Base-by-base conservation (phyloP, 1,140 invertebrate genomes). In the Drosophila takahashii region DNA sequence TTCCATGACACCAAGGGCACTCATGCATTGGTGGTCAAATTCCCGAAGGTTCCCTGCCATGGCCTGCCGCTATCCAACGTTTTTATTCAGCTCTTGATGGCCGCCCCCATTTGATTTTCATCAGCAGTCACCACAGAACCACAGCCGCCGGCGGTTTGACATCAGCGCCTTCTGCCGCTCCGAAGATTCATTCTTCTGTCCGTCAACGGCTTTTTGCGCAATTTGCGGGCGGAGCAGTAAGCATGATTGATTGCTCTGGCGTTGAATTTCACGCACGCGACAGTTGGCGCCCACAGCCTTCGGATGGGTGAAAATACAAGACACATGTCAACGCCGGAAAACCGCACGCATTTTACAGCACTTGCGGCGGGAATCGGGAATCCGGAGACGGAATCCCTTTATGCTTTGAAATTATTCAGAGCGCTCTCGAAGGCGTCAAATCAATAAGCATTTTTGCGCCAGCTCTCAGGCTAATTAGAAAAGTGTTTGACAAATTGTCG, bases 171-270 rank as follows among this genome's bases (percentile, higher is more conserved):
- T 51, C 39, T 48, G 73, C 41, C 66, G 34, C 52, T 44, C 39
- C 37, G 36, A 32, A 36, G 65, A 59, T 65, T 79, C 77, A 57
- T 56, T 51, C 54, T 53, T 39, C 44, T 76, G 72, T 66, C 59
- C 57, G 71, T 58, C 65, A 41, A 50, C 70, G 50, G 45, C 76
- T 84, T 84, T 85, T 85, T 75, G 50, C 54, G 67, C 61, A 77
- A 69, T 74, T 77, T 74, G 61, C 48, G 65, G 70, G 66, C 32
- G 60, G 36, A 57, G 50, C 72, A 67, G 76, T 87, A 87, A 67
- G 78, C 83, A 87, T 86, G 81, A 86, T 86, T 86, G 81, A 86
- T 86, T 87, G 81, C 81, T 64, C 45, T 67, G 75, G 57, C 50
- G 69, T 75, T 67, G 78, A 64, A 48, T 81, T 77, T 71, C 39